Percentiles rank a stretch among this genome's conserved stretches.
Evolutionary conservation across 2,797 vertebrate species (phyloP).

Genomic region (Coregonus suidteri): DNA sequence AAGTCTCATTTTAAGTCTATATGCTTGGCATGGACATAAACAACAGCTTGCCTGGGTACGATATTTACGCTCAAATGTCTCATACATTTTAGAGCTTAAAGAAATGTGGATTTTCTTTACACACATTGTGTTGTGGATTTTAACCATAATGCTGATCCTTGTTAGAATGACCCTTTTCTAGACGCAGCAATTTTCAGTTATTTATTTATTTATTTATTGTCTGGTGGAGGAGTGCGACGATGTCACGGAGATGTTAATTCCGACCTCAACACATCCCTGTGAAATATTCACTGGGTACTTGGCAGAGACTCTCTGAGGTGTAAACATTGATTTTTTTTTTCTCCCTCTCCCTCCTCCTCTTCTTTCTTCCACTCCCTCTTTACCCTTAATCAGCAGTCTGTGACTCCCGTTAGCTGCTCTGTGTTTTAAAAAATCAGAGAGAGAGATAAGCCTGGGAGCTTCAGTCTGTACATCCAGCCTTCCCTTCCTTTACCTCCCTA

Average conservation of each 20-base stretch:
- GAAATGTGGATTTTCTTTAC: background rate
- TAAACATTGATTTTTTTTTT: background rate
- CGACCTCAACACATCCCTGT: conserved; percentile 18
- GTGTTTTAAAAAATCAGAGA: background rate
- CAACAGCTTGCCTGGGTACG: background rate
- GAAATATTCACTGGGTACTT: conserved; percentile 28
- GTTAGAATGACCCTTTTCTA: background rate
- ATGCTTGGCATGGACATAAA: background rate
- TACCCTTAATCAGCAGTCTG: background rate
- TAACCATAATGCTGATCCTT: background rate
- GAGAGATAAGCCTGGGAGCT: background rate
- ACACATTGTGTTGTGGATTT: background rate
- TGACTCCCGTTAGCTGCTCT: background rate
- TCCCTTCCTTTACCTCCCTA: background rate
- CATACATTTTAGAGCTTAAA: background rate
- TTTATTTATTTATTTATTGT: background rate
- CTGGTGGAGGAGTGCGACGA: conserved; percentile 15
- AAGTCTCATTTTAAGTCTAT: background rate
- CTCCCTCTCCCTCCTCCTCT: background rate
- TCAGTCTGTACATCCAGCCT: background rate
- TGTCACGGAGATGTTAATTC: conserved; percentile 29
- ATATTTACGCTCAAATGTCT: background rate
- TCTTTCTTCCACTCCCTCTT: background rate
- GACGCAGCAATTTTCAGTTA: background rate
- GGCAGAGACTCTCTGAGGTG: background rate